Conservation (phyloP, 2,113 vertebrate species). For the Thinocorus orbignyianus region DNA sequence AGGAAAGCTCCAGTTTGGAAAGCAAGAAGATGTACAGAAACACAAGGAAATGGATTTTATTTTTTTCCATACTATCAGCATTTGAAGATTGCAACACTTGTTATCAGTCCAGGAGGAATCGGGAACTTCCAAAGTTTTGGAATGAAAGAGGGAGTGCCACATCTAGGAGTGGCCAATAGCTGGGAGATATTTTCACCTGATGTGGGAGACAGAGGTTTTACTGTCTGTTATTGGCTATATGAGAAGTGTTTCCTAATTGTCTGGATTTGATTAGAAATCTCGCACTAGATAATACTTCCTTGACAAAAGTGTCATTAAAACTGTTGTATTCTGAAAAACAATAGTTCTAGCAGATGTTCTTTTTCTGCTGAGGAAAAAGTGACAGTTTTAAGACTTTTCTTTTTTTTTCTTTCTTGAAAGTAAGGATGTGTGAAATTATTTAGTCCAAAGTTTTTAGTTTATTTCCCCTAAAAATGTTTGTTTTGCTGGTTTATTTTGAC, state of each 20-base stretch:
- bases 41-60: background rate
- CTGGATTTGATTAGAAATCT: background rate
- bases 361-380: background rate
- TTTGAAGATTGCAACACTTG: background rate
- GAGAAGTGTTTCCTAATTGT: background rate
- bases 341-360: background rate
- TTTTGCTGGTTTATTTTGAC: background rate
- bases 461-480: background rate
- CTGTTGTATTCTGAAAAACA: background rate
- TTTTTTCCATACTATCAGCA: background rate
- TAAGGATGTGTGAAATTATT: background rate
- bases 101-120: background rate
- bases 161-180: background rate
- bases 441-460: background rate
- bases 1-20: background rate
- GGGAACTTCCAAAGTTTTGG: background rate
- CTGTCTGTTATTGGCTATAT: background rate
- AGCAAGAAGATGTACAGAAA: background rate
- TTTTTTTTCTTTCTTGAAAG: background rate
- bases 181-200: background rate
- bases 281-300: background rate
- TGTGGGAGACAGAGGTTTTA: background rate
- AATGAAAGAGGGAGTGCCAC: background rate
- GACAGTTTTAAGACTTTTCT: background rate
- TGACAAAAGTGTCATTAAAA: background rate